Conservation (phyloP, 2,797 vertebrate species). For the Natrix natrix region DNA sequence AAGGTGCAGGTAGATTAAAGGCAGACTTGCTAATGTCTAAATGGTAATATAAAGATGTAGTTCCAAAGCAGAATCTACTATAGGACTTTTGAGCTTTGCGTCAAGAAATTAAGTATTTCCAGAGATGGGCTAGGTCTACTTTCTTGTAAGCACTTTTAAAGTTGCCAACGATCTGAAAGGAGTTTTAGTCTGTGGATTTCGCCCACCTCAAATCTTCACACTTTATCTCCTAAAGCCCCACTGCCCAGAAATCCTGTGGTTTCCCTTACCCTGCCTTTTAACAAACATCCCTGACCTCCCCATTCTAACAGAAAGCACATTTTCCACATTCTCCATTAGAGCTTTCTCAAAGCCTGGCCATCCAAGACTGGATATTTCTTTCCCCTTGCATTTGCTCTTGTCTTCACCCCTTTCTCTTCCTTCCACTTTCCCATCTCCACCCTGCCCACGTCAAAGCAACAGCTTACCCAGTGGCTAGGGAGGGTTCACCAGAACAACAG, state of each 20-base stretch:
- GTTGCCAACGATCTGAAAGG: not conserved
- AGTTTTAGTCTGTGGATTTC: not conserved
- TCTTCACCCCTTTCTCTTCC: not conserved
- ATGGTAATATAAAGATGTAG: not conserved
- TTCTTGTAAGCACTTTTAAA: not conserved
- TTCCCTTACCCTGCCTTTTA: not conserved
- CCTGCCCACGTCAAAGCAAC: not conserved
- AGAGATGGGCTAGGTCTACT: not conserved
- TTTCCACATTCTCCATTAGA: not conserved
- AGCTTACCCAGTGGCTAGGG: constrained; percentile 12
- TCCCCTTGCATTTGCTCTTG: not conserved
- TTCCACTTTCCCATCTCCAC: not conserved
- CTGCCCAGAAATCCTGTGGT: not conserved
- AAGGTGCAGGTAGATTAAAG: not conserved
- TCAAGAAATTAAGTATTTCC: not conserved
- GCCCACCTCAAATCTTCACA: not conserved
- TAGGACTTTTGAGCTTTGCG: not conserved
- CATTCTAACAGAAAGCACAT: not conserved
- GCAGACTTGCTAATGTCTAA: not conserved
- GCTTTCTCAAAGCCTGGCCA: not conserved
- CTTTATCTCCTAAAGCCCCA: not conserved
- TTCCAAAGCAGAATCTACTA: not conserved
- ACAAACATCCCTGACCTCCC: not conserved
- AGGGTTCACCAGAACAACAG: constrained; percentile 16
- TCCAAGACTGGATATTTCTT: not conserved